Percentiles rank a stretch among this genome's conserved stretches.
These are phyloP conservation scores for Peromyscus eremicus DNA, from an alignment of 2,797 vertebrate genomes.

Conservation along the genomic window DNA sequence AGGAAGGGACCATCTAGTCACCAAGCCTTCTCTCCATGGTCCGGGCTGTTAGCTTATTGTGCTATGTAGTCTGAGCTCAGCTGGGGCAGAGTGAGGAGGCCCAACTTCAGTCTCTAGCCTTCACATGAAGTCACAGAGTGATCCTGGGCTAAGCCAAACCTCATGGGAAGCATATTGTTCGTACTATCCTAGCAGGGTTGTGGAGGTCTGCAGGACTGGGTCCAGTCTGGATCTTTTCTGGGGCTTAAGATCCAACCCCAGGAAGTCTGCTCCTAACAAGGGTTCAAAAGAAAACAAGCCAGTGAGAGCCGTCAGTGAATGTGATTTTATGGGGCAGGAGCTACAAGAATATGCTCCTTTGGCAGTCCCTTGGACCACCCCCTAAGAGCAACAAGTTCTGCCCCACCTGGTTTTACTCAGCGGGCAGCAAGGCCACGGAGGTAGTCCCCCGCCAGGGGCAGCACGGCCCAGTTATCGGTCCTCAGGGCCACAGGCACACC, in stretches of 20 bases:
- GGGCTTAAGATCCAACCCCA: background rate
- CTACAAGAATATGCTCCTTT: background rate
- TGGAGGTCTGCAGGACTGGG: background rate
- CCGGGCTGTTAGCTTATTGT: fast-evolving
- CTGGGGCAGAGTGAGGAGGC: background rate
- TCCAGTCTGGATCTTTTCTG: background rate
- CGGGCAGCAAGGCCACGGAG: slow-evolving; percentile 82
- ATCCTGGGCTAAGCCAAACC: background rate
- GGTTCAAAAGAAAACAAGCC: slow-evolving; percentile 19
- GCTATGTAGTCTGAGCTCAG: background rate
- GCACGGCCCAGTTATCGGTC: slow-evolving; percentile 92
- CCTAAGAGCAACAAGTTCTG: background rate
- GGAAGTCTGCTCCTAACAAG: background rate
- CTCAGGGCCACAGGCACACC: slow-evolving; percentile 89
- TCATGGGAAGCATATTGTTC: background rate
- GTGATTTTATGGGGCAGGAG: background rate
- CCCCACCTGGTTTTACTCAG: background rate
- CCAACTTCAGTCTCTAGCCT: background rate
- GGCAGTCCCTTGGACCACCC: background rate
- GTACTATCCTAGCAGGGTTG: background rate
- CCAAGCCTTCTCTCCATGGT: background rate
- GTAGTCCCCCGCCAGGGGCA: slow-evolving; percentile 90
- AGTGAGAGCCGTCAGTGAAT: background rate
- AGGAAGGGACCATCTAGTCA: background rate
- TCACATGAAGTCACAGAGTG: background rate